phyloP scores from a whole-genome alignment of 2,113 vertebrate species.

The Otis tarda region DNA sequence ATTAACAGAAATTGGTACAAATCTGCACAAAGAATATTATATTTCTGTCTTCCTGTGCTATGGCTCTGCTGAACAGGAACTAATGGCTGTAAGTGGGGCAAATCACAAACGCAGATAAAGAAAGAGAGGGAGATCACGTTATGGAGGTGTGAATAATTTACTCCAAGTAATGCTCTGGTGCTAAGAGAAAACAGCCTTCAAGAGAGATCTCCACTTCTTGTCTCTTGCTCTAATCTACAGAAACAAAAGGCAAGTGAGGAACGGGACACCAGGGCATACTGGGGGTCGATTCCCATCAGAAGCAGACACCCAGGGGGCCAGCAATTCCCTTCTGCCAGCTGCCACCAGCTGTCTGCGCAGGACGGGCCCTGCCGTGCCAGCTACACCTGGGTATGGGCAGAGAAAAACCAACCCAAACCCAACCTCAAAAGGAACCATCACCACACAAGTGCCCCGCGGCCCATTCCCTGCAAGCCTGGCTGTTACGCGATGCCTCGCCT shows the following conservation, averaged over 20 bases:
- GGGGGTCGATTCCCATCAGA: neutral
- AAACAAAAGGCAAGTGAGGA: conserved; percentile 46
- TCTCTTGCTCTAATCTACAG: neutral
- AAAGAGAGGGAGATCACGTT: neutral
- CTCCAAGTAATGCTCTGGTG: neutral
- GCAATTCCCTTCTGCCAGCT: neutral
- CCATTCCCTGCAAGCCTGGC: neutral
- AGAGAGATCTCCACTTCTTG: conserved; percentile 31
- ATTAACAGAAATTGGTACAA: neutral
- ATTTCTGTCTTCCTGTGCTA: neutral
- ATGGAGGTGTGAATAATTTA: conserved; percentile 29
- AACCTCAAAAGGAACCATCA: neutral
- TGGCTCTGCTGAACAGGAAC: conserved; percentile 16
- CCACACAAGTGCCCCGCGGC: neutral
- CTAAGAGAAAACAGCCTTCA: neutral
- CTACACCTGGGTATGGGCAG: neutral
- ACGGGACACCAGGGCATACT: neutral
- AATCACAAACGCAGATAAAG: neutral
- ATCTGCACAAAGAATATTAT: neutral
- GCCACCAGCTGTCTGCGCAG: neutral
- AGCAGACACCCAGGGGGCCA: neutral
- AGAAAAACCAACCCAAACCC: rapidly evolving
- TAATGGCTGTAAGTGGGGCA: conserved; percentile 34
- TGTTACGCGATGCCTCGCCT: neutral
- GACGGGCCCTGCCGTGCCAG: neutral